Percentiles rank a stretch among this genome's conserved stretches.
These are phyloP conservation scores for Drosophila seclusa DNA, from an alignment of 2,888 invertebrate species.

Conservation along the genomic window DNA sequence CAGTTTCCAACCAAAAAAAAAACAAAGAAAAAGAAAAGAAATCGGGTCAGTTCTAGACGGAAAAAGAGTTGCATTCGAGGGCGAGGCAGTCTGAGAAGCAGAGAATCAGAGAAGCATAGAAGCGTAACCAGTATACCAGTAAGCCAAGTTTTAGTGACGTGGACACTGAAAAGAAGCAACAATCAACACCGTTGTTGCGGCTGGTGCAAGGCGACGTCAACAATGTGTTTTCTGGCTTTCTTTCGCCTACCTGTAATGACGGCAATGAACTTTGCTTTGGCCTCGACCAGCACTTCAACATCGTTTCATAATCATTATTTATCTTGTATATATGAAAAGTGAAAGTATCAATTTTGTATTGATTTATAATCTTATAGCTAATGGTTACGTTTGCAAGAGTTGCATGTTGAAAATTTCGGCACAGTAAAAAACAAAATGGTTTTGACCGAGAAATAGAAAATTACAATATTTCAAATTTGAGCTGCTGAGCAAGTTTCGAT, in stretches of 20 bases:
- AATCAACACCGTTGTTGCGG: background rate
- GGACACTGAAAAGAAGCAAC: conserved; percentile 54
- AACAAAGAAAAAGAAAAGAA: conserved; percentile 49
- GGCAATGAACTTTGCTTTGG: conserved; percentile 69
- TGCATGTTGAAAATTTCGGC: conserved; percentile 22
- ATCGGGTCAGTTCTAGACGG: conserved; percentile 64
- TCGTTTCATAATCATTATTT: conserved; percentile 62
- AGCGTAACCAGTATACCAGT: conserved; percentile 68
- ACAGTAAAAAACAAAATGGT: background rate
- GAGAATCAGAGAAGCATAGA: conserved; percentile 32
- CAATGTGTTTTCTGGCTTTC: conserved; percentile 57
- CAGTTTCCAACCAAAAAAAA: conserved; percentile 46
- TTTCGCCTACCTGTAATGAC: conserved; percentile 52
- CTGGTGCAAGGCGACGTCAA: conserved; percentile 6
- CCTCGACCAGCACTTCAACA: conserved; percentile 19
- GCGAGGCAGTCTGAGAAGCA: conserved; percentile 17
- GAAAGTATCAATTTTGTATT: conserved; percentile 56
- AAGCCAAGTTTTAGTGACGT: conserved; percentile 68
- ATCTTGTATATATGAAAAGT: conserved; percentile 36
- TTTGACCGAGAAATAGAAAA: conserved; percentile 28
- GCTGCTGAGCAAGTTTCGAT: conserved; percentile 60
- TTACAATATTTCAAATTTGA: conserved; percentile 8
- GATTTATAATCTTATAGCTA: conserved; percentile 13
- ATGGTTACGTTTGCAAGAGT: conserved; percentile 24
- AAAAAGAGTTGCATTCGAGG: conserved; percentile 47